Evolutionary conservation across 2,797 vertebrate species (phyloP).

Genomic region (Mycteria americana): DNA sequence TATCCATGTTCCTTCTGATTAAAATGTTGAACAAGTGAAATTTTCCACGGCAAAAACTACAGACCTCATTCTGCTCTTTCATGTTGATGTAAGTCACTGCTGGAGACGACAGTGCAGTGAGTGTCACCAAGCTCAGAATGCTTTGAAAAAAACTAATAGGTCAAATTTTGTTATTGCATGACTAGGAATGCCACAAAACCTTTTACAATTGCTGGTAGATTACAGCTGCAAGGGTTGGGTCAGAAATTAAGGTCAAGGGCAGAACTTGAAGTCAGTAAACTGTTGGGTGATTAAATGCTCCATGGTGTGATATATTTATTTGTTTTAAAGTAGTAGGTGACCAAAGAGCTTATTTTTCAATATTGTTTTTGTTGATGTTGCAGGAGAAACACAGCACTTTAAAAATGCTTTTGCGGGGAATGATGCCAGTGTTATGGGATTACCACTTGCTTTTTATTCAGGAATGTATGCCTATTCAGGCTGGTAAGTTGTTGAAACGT

Average conservation of each 20-base stretch:
- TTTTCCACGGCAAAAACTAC: neutral
- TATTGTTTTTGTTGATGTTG: constrained; percentile 43
- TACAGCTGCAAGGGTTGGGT: neutral
- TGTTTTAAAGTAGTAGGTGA: neutral
- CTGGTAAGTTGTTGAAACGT: constrained; percentile 81
- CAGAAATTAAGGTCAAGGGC: neutral
- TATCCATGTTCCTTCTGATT: neutral
- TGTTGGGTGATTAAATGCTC: neutral
- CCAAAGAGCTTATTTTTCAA: neutral
- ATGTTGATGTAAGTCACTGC: neutral
- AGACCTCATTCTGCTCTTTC: neutral
- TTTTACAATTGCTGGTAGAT: neutral
- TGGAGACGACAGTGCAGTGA: neutral
- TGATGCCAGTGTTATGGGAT: constrained; percentile 79
- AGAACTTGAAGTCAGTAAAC: neutral
- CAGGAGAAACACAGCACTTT: constrained; percentile 91
- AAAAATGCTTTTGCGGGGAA: constrained; percentile 87
- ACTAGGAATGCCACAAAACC: neutral
- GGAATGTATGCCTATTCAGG: constrained; percentile 98
- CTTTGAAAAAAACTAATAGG: neutral
- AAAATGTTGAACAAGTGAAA: neutral
- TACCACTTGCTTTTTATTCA: constrained; percentile 95
- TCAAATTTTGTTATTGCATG: neutral
- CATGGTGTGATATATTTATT: neutral
- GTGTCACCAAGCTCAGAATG: neutral